Base-by-base conservation (phyloP, 2,113 vertebrate genomes). In the Cyprichromis sp. region DNA sequence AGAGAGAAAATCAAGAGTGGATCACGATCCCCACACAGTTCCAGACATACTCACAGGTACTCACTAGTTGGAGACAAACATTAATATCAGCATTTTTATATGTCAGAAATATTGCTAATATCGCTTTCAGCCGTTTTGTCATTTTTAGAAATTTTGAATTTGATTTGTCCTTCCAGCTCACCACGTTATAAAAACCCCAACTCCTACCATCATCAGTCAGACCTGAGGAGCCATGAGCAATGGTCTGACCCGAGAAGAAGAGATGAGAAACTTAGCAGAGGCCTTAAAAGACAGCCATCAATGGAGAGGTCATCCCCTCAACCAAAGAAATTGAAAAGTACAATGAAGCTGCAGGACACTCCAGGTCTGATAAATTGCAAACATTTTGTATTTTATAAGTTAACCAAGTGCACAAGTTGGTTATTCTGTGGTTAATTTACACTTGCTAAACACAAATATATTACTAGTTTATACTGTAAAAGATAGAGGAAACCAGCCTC, bases 11-110 rank as follows among this genome's bases (percentile, higher is more conserved):
- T 13, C 31, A 80, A 86, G 7, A 47, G 29, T n/a, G 61, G 50
- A n/a, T 91, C 92, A 3, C 42, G 5, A 12, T 94, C 90, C 0
- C 87, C 91, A 1, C n/a, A 36, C 11, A 87, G 59, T 9, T 87
- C 55, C 55, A 89, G 92, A 89, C 21, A 40, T 14, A n/a, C 10
- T 16, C 84, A 7, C 87, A 92, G 95, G 95, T 95, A 16, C 68
- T 47, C 40, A 47, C 21, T 45, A 73, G 40, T 47, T 45, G 14
- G 7, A 31, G 42, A 31, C 45, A n/a, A 52, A 78, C 45, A 34
- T n/a, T 13, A 34, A 52, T 19, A 8, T 34, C 68, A 76, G 68
- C 6, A 17, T 78, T 50, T 76, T 78, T 13, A 47, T 19, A 12
- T 78, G 24, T 47, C 40, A 8, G 68, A 73, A 76, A 76, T 76